Evolutionary conservation across 2,797 vertebrate genomes (phyloP).

Genomic region (Serranus cabrilla): DNA sequence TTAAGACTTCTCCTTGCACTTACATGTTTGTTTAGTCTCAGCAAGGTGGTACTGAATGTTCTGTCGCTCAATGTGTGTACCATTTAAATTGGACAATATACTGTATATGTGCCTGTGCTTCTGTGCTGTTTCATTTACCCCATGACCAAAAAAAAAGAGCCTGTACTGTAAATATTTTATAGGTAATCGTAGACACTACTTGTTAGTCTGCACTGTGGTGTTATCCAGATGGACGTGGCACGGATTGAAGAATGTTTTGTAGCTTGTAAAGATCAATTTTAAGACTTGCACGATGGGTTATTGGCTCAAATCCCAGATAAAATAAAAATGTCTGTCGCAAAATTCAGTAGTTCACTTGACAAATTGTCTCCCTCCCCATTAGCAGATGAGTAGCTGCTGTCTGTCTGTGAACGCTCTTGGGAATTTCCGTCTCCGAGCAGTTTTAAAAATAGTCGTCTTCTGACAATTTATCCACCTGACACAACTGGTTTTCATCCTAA

Average conservation of each 20-base stretch:
- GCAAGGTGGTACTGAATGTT: slow-evolving; percentile 90
- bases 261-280: slow-evolving; percentile 51
- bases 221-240: slow-evolving; percentile 57
- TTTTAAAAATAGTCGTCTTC: slow-evolving; percentile 11
- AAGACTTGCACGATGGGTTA: slow-evolving; percentile 56
- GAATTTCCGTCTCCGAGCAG: slow-evolving; percentile 14
- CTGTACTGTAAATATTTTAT: slow-evolving; percentile 89
- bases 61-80: slow-evolving; percentile 89
- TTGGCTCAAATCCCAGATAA: slow-evolving; percentile 39
- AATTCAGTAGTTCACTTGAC: slow-evolving; percentile 32
- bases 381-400: slow-evolving; percentile 10
- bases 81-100: slow-evolving; percentile 86
- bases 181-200: slow-evolving; percentile 73
- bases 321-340: slow-evolving; percentile 12
- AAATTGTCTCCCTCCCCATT: background rate
- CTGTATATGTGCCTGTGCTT: slow-evolving; percentile 83
- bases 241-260: slow-evolving; percentile 56
- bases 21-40: slow-evolving; percentile 85
- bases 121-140: slow-evolving; percentile 83
- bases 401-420: slow-evolving; percentile 18
- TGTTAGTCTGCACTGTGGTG: slow-evolving; percentile 74
- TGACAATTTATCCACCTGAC: slow-evolving; percentile 11
- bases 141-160: slow-evolving; percentile 88
- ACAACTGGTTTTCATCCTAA: slow-evolving; percentile 5
- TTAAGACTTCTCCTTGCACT: slow-evolving; percentile 92